Evolutionary conservation across 64 coral and sea anemone species (phyloP).

Genomic region (Montipora efflorescens): DNA sequence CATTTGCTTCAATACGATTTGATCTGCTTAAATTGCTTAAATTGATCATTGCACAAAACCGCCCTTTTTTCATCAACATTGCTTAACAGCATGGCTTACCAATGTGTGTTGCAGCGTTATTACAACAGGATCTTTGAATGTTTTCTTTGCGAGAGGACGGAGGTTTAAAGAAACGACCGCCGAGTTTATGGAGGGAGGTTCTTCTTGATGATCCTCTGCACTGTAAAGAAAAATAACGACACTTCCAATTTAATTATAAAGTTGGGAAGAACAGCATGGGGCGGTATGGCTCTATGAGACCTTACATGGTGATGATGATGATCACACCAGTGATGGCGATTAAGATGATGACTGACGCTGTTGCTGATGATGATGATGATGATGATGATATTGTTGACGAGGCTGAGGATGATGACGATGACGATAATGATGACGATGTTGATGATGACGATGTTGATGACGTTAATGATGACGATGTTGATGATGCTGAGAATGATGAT

Average conservation of each 20-base stretch:
- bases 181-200: slow-evolving; percentile 28
- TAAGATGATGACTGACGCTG: neutral
- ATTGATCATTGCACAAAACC: neutral
- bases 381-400: too few relatives aligned
- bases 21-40: neutral
- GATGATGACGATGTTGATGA: too few relatives aligned
- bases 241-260: too few relatives aligned
- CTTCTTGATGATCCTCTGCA: neutral
- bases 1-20: too few relatives aligned
- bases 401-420: too few relatives aligned
- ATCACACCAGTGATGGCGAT: too few relatives aligned
- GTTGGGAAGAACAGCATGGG: too few relatives aligned
- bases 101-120: slow-evolving; percentile 57
- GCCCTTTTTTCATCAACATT: neutral
- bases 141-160: slow-evolving; percentile 63
- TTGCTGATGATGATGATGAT: neutral
- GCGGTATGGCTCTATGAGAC: too few relatives aligned
- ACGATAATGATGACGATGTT: too few relatives aligned
- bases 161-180: slow-evolving; percentile 80
- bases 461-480: too few relatives aligned
- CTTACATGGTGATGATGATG: too few relatives aligned
- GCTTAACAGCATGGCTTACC: slow-evolving; percentile 23
- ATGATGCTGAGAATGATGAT: too few relatives aligned
- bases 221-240: neutral
- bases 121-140: slow-evolving; percentile 65